phyloP scores from a whole-genome alignment of 2,888 invertebrate species.

The Eupithecia insigniata region DNA sequence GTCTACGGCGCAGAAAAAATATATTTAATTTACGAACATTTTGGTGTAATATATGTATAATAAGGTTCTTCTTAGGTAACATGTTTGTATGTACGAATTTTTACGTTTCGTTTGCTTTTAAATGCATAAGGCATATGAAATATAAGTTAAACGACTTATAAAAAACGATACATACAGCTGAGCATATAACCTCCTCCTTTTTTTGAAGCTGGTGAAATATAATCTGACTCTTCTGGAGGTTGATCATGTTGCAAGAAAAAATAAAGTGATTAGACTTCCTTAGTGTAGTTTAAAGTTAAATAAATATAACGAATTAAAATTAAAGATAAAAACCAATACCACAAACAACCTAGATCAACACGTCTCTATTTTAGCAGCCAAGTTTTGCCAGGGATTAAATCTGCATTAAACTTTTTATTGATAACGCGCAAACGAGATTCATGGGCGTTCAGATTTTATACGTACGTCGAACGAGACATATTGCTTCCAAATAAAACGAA shows the following conservation, averaged over 20 bases:
- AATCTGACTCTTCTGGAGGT: background rate
- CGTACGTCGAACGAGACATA: slow-evolving; percentile 29
- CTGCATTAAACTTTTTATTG: slow-evolving; percentile 6
- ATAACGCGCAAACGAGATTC: slow-evolving; percentile 39
- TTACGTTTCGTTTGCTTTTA: background rate
- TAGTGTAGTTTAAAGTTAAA: background rate
- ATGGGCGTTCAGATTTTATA: slow-evolving; percentile 45
- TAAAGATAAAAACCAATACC: background rate
- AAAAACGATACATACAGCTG: no score
- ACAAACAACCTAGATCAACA: background rate
- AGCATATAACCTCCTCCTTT: no score
- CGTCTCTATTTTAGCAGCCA: background rate
- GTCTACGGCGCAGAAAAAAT: background rate
- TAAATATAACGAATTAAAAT: background rate
- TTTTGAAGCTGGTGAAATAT: no score
- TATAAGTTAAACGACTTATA: background rate
- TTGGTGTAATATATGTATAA: background rate
- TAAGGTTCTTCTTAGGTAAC: background rate
- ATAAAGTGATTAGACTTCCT: background rate
- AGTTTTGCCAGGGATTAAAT: background rate
- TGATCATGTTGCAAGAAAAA: background rate
- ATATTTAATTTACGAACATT: background rate
- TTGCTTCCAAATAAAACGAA: slow-evolving; percentile 42
- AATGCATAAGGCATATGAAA: background rate
- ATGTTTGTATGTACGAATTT: background rate